Base-by-base conservation (phyloP, 2,113 vertebrate species). In the Chionodraco myersi region DNA sequence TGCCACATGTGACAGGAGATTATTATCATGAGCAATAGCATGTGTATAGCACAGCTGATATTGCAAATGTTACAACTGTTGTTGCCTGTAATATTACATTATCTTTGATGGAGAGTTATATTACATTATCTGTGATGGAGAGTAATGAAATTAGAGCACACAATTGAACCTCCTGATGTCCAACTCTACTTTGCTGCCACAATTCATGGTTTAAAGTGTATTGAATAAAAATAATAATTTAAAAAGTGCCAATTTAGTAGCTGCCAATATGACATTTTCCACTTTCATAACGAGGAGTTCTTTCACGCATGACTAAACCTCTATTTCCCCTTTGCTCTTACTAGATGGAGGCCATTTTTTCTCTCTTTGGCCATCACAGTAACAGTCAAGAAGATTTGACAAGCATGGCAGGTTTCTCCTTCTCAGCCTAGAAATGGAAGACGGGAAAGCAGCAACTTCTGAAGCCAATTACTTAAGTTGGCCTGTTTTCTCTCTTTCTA, bases 261-360 rank as follows among this genome's bases (percentile, higher is more conserved):
- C 80, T 84, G 71, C 86, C 82, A 79, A 82, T 79, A 84, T 85
- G 86, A 92, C 87, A 89, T 81, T 72, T 88, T 93, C 93, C 87
- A 88, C 70, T 88, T 90, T 88, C 84, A 86, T 94, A 94, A 94
- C 90, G 89, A 95, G 90, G 87, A 23, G 72, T 87, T 87, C 79
- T 88, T 93, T 92, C 91, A 92, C 92, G 89, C 92, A 93, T 71
- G 82, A 88, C 80, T 92, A 89, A 89, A 93, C 94, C 86, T 92
- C 89, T 84, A 92, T 90, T 86, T 84, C 70, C 80, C 47, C 77
- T 41, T 58, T 79, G 67, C 89, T 89, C 79, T 68, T 88, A 71
- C 48, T 61, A 91, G 91, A 89, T 85, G 70, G 88, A 88, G 69
- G 85, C 87, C 89, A 90, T 91, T 91, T 86, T 70, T 68, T 54